Evolutionary conservation across 2,797 vertebrate genomes (phyloP).

Genomic region (Enteromius thamalakanensis): DNA sequence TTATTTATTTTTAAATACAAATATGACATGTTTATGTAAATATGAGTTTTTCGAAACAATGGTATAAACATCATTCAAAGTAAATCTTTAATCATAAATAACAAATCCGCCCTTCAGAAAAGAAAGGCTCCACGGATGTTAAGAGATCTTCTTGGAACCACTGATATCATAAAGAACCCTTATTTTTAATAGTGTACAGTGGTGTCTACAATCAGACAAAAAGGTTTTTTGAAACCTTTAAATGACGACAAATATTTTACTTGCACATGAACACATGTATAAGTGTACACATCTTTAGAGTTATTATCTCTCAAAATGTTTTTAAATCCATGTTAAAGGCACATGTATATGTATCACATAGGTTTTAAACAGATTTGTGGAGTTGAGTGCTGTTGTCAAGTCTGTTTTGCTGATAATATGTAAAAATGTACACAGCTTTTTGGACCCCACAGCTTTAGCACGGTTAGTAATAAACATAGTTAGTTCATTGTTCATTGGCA

Average conservation of each 20-base stretch:
- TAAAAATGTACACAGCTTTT: not conserved
- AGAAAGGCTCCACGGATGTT: not conserved
- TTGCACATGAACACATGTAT: too few relatives aligned
- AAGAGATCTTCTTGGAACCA: not conserved
- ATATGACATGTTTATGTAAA: too few relatives aligned
- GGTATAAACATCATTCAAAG: too few relatives aligned
- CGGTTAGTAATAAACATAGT: slow-evolving; percentile 10
- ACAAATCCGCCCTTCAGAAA: not conserved
- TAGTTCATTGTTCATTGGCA: slow-evolving; percentile 6
- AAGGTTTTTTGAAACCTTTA: too few relatives aligned
- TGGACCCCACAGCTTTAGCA: not conserved
- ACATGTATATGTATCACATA: not conserved
- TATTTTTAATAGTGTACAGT: not conserved
- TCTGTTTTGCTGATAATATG: not conserved
- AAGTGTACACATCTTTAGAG: too few relatives aligned
- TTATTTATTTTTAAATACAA: too few relatives aligned
- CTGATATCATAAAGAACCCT: not conserved
- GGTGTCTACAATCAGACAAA: not conserved
- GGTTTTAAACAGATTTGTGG: not conserved
- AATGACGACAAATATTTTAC: too few relatives aligned
- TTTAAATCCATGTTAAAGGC: too few relatives aligned
- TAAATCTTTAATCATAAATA: too few relatives aligned
- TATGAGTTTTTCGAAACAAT: too few relatives aligned
- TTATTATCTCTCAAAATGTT: too few relatives aligned
- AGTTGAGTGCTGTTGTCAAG: not conserved